Conservation (phyloP, 2,797 vertebrate genomes). For the Glyptemys insculpta region DNA sequence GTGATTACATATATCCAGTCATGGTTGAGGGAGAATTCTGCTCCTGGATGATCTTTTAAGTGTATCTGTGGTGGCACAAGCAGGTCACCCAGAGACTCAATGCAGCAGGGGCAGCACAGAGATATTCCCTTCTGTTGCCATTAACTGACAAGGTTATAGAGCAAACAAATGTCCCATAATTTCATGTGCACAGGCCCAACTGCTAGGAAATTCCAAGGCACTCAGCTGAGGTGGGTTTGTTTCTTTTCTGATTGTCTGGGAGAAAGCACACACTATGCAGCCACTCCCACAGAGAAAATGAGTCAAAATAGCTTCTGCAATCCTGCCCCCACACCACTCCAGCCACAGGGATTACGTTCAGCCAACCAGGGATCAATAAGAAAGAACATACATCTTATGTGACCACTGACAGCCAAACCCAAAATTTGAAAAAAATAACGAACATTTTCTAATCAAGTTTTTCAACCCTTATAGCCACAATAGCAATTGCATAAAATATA, state of each 20-base stretch:
- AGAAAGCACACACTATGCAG: neutral
- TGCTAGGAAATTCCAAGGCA: neutral
- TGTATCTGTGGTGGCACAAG: neutral
- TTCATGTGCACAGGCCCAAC: neutral
- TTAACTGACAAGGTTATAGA: neutral
- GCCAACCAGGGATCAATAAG: neutral
- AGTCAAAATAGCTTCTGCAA: neutral
- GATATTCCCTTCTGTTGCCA: neutral
- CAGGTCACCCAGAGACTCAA: neutral
- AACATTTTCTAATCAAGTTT: neutral
- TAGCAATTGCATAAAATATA: neutral
- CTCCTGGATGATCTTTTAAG: neutral
- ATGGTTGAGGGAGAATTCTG: neutral
- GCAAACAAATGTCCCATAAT: accelerated
- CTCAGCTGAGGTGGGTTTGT: accelerated
- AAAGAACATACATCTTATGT: neutral
- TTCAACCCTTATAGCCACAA: neutral
- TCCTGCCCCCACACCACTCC: neutral
- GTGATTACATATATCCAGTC: neutral
- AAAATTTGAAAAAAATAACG: neutral
- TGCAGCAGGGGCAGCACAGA: neutral
- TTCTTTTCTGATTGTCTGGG: neutral
- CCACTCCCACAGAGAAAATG: neutral
- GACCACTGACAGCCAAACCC: neutral
- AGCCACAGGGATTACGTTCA: neutral